Conservation (phyloP, 2,888 invertebrate species). For the Trilocha varians region DNA sequence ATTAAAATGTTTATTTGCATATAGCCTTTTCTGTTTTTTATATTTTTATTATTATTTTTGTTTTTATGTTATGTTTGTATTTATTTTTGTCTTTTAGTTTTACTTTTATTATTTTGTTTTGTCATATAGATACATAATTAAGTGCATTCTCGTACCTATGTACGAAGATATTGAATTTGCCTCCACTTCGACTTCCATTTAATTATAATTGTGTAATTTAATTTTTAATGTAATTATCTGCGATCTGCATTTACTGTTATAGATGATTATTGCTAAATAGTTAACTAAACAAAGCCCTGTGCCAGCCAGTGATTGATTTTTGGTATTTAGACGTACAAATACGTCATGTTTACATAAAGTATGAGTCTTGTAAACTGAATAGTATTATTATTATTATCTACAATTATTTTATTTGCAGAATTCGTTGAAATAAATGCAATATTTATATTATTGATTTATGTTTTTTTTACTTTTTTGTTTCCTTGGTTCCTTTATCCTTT, state of each 20-base stretch:
- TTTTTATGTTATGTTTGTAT: slow-evolving; percentile 68
- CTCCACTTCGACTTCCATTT: slow-evolving; percentile 66
- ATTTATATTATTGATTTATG: slow-evolving; percentile 73
- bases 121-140: slow-evolving; percentile 36
- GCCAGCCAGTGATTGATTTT: slow-evolving; percentile 61
- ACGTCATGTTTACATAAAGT: slow-evolving; percentile 43
- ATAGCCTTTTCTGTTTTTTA: slow-evolving; percentile 53
- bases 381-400: slow-evolving; percentile 72
- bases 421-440: slow-evolving; percentile 74
- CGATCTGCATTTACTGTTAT: slow-evolving; percentile 70
- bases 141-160: slow-evolving; percentile 13
- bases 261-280: slow-evolving; percentile 52
- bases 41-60: slow-evolving; percentile 33
- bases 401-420: slow-evolving; percentile 72
- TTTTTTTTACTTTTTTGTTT: slow-evolving; percentile 54
- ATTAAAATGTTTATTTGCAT: slow-evolving; percentile 57
- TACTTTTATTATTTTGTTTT: slow-evolving; percentile 51
- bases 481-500: slow-evolving; percentile 59
- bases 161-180: slow-evolving; percentile 54
- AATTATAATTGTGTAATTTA: slow-evolving; percentile 68
- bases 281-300: slow-evolving; percentile 59
- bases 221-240: slow-evolving; percentile 61
- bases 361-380: slow-evolving; percentile 66
- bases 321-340: slow-evolving; percentile 33
- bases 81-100: slow-evolving; percentile 67